Conservation (phyloP, 2,113 vertebrate species). For the Protobothrops flavoviridis region DNA sequence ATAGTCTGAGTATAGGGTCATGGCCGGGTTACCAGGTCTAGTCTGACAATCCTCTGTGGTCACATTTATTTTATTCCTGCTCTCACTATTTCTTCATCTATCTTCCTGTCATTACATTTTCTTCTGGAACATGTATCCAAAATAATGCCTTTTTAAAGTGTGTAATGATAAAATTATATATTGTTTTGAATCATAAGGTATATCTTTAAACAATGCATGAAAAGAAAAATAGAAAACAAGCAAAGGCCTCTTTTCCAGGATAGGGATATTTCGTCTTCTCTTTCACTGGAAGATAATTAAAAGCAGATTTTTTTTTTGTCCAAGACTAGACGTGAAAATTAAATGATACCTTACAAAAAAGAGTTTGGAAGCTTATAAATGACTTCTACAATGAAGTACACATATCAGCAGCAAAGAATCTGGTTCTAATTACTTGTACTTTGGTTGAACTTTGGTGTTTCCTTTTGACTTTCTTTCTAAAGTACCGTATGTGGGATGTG, state of each 20-base stretch:
- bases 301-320: conserved; percentile 66
- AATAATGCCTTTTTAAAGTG: conserved; percentile 22
- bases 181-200: conserved; percentile 60
- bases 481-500: conserved; percentile 81
- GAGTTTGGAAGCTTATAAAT: conserved; percentile 74
- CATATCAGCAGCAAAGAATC: conserved; percentile 69
- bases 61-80: conserved; percentile 64
- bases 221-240: conserved; percentile 59
- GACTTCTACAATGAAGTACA: conserved; percentile 67
- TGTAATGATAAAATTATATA: conserved; percentile 27
- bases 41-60: conserved; percentile 61
- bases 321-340: conserved; percentile 69
- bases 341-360: conserved; percentile 51
- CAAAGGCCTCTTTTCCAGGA: conserved; percentile 58
- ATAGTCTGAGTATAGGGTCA: conserved; percentile 73
- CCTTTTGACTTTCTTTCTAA: conserved; percentile 87
- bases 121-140: background rate
- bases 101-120: conserved; percentile 49
- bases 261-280: conserved; percentile 54
- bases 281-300: conserved; percentile 69
- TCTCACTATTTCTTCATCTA: conserved; percentile 42
- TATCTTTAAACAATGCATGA: conserved; percentile 64
- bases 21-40: conserved; percentile 77
- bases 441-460: conserved; percentile 89
- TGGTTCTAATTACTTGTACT: conserved; percentile 92